A percentile compares a stretch with the other conserved stretches of the same genome.
Conservation (phyloP, 2,113 vertebrate genomes). For the Corynorhinus townsendii region DNA sequence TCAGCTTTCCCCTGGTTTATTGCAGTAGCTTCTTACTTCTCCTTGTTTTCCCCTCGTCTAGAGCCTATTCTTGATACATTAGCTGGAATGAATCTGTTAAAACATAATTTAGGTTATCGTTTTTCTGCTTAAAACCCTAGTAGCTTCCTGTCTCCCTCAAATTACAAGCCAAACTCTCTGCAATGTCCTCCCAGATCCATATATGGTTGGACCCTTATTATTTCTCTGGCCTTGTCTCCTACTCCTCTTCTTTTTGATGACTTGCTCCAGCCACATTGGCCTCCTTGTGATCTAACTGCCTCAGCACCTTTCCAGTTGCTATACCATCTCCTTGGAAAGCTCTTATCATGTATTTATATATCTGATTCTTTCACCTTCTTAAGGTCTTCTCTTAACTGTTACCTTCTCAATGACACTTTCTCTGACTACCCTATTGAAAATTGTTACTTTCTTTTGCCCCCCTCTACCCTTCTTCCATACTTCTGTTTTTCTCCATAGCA, state of each 20-base stretch:
- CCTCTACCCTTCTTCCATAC: neutral
- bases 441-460: neutral
- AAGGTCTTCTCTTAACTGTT: neutral
- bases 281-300: neutral
- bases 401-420: neutral
- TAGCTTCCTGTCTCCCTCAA: neutral
- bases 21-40: neutral
- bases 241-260: neutral
- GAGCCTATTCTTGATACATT: neutral
- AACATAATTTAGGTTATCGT: neutral
- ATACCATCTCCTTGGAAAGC: neutral
- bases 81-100: neutral
- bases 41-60: neutral
- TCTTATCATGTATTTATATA: neutral
- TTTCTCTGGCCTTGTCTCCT: neutral
- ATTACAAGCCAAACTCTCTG: neutral
- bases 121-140: constrained; percentile 3
- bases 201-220: neutral
- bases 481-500: neutral
- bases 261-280: neutral
- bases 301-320: neutral
- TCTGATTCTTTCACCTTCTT: neutral
- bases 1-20: neutral
- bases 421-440: neutral
- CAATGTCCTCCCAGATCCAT: neutral